These are phyloP conservation scores for Chionomys nivalis DNA, from an alignment of 2,113 vertebrate species.

Conservation along the genomic window DNA sequence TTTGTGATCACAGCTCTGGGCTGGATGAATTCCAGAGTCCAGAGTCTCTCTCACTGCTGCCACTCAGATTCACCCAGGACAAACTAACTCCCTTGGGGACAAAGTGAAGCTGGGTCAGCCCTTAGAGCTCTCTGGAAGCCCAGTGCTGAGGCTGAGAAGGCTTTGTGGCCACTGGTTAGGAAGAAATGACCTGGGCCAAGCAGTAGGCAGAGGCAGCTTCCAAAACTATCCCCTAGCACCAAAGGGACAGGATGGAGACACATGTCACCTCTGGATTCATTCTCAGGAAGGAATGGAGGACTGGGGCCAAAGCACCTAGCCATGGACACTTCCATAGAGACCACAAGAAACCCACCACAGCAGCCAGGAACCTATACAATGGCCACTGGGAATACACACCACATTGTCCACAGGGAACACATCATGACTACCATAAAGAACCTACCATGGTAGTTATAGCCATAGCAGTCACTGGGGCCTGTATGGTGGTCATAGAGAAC, in stretches of 20 bases:
- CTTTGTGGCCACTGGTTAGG: neutral
- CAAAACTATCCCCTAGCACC: neutral
- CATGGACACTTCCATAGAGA: slow-evolving; percentile 83
- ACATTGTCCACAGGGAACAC: neutral
- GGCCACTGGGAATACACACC: neutral
- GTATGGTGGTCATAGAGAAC: slow-evolving; percentile 85
- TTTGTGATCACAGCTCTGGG: neutral
- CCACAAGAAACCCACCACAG: neutral
- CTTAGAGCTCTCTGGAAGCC: neutral
- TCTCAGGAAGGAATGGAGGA: fast-evolving
- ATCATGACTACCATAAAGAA: neutral
- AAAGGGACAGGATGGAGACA: neutral
- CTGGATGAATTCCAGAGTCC: neutral
- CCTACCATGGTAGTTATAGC: slow-evolving; percentile 31
- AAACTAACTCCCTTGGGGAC: neutral
- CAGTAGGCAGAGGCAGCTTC: neutral
- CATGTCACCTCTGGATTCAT: neutral
- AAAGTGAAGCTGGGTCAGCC: neutral
- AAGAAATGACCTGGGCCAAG: neutral
- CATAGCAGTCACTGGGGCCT: neutral
- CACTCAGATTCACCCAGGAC: neutral
- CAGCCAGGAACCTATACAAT: neutral
- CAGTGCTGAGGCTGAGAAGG: neutral
- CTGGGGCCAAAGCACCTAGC: neutral
- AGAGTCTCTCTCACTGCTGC: neutral